A percentile compares a stretch with the other conserved stretches of the same genome.
Evolutionary conservation across 2,797 vertebrate species (phyloP).

Genomic region (Allobates femoralis): DNA sequence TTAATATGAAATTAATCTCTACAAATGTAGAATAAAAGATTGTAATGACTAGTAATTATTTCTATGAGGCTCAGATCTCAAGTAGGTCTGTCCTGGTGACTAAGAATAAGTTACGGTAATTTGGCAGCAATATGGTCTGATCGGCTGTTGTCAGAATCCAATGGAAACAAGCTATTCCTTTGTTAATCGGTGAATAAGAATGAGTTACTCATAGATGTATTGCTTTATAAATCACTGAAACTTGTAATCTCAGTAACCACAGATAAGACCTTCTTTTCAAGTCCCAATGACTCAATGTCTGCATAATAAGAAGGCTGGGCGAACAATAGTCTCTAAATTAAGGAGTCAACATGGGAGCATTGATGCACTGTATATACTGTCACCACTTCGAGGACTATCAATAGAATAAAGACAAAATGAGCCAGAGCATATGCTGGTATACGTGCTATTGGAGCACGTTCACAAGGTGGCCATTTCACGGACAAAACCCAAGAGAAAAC

Average conservation of each 20-base stretch:
- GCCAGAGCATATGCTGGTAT: too few relatives aligned
- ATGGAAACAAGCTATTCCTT: background rate
- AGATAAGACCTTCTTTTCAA: conserved; percentile 1
- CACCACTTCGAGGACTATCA: background rate
- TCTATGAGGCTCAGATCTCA: background rate
- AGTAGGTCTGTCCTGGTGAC: background rate
- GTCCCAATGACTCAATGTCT: conserved; percentile 34
- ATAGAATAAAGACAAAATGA: too few relatives aligned
- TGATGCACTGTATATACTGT: background rate
- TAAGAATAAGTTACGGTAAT: conserved; percentile 17
- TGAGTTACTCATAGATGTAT: conserved; percentile 19
- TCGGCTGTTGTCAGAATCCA: background rate
- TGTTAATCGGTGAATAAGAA: background rate
- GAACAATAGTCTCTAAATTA: background rate
- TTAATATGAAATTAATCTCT: background rate
- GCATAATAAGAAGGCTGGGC: background rate
- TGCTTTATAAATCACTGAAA: background rate
- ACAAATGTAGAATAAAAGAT: background rate
- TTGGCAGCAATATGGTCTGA: conserved; percentile 18
- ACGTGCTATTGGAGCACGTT: too few relatives aligned
- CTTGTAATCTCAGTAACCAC: conserved; percentile 13
- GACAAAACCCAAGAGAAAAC: too few relatives aligned
- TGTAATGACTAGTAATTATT: background rate
- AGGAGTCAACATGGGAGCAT: background rate
- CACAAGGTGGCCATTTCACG: too few relatives aligned